Base-by-base conservation (phyloP, 92 coral and sea anemone genomes). In the Blastomussa wellsi region DNA sequence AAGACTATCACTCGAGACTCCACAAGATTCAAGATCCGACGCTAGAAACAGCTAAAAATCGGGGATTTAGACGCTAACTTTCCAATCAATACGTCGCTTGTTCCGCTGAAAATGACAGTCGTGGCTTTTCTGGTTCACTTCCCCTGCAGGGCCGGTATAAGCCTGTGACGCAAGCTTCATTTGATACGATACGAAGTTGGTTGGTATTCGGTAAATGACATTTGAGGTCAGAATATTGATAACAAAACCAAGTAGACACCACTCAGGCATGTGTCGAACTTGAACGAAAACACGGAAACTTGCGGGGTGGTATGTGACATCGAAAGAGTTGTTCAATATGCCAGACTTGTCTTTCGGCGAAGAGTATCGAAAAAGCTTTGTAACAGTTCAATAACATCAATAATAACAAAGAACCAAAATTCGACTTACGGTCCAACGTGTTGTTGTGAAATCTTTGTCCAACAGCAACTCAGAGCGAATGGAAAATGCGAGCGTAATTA, bases 81-180 rank as follows among this genome's bases (percentile, higher is more conserved):
- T 69, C 52, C 2, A 48, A 37, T 20, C 37, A 33, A 33, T 36
- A 19, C 79, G 35, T 26, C 38, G 71, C n/a, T 37, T 55, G 77
- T 51, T 72, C 24, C 52, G 28, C 48, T 14, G n/a, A 69, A 48
- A 74, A 66, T 12, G 2, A 28, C 85, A 70, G 69, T 81, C 85
- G 38, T 78, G 19, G 38, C n/a, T 33, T 69, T 35, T 80, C 42
- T 9, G 60, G 84, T 38, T 42, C 11, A 35, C 36, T 72, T 72
- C 38, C 83, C 78, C 52, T 49, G 67, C n/a, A n/a, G 84, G 86
- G 78, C 86, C 86, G 69, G 78, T 82, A 82, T 69, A 1, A 53
- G n/a, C 17, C 5, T 70, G n/a, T 82, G 86, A 82, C 86, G 86
- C 86, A 82, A 52, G 22, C 68, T 28, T n/a, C 33, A 74, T 12